phyloP scores from a whole-genome alignment of 2,113 vertebrate species.

The Vimba vimba region DNA sequence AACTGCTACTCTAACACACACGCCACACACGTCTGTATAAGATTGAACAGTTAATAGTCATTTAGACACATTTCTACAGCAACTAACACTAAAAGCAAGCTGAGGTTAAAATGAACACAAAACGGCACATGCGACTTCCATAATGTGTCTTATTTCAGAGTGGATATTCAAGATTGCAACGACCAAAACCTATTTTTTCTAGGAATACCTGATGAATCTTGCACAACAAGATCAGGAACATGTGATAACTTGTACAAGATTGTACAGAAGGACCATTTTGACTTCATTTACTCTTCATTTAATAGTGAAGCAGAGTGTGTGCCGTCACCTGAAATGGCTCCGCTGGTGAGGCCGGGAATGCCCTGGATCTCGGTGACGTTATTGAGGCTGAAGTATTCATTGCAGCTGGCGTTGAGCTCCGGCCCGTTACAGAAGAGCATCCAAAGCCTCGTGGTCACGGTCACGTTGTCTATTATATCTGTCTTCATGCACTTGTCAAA shows the following conservation, averaged over 20 bases:
- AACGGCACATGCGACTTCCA: background rate
- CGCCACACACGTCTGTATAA: background rate
- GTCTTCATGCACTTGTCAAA: slow-evolving; percentile 86
- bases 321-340: slow-evolving; percentile 80
- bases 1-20: no score
- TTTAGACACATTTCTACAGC: background rate
- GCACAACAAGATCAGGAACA: no score
- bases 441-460: slow-evolving; percentile 82
- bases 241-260: background rate
- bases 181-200: no score
- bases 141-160: background rate
- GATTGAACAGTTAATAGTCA: background rate
- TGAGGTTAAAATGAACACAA: background rate
- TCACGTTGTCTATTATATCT: slow-evolving; percentile 70
- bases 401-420: slow-evolving; percentile 77
- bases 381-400: slow-evolving; percentile 85
- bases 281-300: background rate
- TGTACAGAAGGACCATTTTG: background rate
- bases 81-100: background rate
- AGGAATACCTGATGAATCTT: no score
- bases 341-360: slow-evolving; percentile 89
- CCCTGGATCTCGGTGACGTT: slow-evolving; percentile 87
- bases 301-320: no score
- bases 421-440: slow-evolving; percentile 81
- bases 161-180: background rate